Evolutionary conservation across 2,888 invertebrate genomes (phyloP), one percentile per base, ranked within the genome.

Genomic region (Watsonalla cultraria): DNA sequence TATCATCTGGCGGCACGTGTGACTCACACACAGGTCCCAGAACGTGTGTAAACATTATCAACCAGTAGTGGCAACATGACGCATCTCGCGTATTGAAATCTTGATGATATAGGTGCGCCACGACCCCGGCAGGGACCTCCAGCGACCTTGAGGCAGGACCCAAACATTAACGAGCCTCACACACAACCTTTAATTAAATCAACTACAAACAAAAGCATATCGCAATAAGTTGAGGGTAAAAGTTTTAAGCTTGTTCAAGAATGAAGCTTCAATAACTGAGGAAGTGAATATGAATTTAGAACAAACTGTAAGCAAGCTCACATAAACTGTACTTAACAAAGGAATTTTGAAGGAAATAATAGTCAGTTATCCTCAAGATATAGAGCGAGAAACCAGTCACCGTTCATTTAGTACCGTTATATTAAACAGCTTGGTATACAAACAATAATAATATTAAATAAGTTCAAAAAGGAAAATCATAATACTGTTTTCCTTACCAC

Each of bases 1-100:
- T 80, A 84, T 84, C 84, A 85, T 78, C 78, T 77, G 76, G 76
- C 75, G 55, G 57, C 61, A 64, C 60, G 61, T 67, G 68, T 88
- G 88, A 90, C 77, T 88, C 89, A 89, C 68, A 65, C 81, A 74
- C 80, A 79, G 78, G 75, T 80, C 82, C 78, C 76, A 82, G 74
- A 77, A 74, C 73, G 75, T 77, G 72, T 78, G 82, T 83, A 84
- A 86, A 86, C 82, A 85, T 72, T 79, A 78, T 78, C 76, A 70
- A 74, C 67, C 73, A 75, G 79, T 73, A 73, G 77, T 67, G 62
- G 70, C 66, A 70, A 67, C 57, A 60, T 86, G 86, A 88, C 87
- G 78, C 86, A 87, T 81, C 73, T 68, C 60, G 66, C 64, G 60
- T 72, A 71, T 74, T 73, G 68, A 80, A 79, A 72, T 76, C 76